Percentiles rank a stretch among this genome's conserved stretches.
These are phyloP conservation scores for Eudemis profundana DNA, from an alignment of 2,888 invertebrate genomes.

Conservation along the genomic window DNA sequence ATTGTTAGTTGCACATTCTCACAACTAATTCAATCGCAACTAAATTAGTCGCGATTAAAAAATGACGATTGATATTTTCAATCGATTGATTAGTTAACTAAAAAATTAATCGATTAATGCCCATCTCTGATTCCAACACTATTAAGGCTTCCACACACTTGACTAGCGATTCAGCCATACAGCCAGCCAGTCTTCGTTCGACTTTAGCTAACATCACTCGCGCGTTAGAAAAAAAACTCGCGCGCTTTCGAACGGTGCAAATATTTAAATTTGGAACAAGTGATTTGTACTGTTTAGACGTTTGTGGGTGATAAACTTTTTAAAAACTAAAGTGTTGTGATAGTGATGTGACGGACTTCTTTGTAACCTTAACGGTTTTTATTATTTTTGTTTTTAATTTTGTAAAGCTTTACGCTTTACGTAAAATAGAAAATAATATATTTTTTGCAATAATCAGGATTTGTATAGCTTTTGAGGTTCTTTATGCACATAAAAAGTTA, in stretches of 20 bases:
- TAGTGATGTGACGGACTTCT: conserved; percentile 36
- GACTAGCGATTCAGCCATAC: conserved; percentile 11
- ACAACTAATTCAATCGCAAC: too few relatives aligned
- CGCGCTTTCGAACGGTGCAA: conserved; percentile 27
- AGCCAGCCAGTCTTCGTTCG: conserved; percentile 67
- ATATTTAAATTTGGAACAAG: conserved; percentile 36
- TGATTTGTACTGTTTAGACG: not conserved
- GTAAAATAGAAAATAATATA: not conserved
- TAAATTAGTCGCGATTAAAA: too few relatives aligned
- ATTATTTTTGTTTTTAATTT: not conserved
- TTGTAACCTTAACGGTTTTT: conserved; percentile 27
- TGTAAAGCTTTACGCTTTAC: not conserved
- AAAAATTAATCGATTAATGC: too few relatives aligned
- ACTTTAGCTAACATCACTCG: conserved; percentile 60
- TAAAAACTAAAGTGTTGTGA: conserved; percentile 21
- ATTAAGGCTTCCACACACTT: conserved; percentile 53
- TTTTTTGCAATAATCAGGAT: not conserved
- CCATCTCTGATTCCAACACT: too few relatives aligned
- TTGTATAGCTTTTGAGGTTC: not conserved
- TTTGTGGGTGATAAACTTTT: conserved; percentile 13
- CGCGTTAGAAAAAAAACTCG: conserved; percentile 52
- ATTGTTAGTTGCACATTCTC: too few relatives aligned
- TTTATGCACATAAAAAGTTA: conserved; percentile 37
- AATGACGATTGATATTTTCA: too few relatives aligned
- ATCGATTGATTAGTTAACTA: too few relatives aligned